Evolutionary conservation across 2,113 vertebrate species (phyloP).

Genomic region (Electrona antarctica): DNA sequence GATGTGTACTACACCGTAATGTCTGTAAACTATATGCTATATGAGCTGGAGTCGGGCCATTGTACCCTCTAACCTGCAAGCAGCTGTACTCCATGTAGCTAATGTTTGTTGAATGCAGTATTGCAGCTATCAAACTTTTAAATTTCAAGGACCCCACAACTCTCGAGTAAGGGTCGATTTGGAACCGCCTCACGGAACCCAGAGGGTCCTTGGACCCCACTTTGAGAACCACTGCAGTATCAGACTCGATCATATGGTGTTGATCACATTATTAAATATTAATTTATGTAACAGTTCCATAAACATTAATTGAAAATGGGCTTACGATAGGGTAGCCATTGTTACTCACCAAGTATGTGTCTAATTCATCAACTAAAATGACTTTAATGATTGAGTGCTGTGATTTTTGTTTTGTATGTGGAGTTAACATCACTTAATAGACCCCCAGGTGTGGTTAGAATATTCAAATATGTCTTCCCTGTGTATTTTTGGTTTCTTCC

Average conservation of each 20-base stretch:
- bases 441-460: too few species aligned
- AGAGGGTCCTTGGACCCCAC: too few species aligned
- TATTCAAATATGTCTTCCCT: too few species aligned
- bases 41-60: conserved; percentile 46
- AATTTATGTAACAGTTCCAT: background rate
- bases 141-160: too few species aligned
- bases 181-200: too few species aligned
- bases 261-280: background rate
- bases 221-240: too few species aligned
- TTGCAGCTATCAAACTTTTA: too few species aligned
- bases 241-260: background rate
- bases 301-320: background rate
- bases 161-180: too few species aligned
- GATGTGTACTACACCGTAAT: background rate
- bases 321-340: conserved; percentile 6
- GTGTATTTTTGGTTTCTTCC: too few species aligned
- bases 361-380: conserved; percentile 24
- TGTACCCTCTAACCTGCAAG: conserved; percentile 6
- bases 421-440: too few species aligned
- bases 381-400: conserved; percentile 34
- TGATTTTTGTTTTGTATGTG: background rate
- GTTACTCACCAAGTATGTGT: conserved; percentile 13
- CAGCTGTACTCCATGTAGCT: background rate
- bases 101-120: background rate
- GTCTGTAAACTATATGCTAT: background rate